Evolutionary conservation across 2,797 vertebrate species (phyloP), one percentile per base, ranked within the genome.

Genomic region (Coendou prehensilis): DNA sequence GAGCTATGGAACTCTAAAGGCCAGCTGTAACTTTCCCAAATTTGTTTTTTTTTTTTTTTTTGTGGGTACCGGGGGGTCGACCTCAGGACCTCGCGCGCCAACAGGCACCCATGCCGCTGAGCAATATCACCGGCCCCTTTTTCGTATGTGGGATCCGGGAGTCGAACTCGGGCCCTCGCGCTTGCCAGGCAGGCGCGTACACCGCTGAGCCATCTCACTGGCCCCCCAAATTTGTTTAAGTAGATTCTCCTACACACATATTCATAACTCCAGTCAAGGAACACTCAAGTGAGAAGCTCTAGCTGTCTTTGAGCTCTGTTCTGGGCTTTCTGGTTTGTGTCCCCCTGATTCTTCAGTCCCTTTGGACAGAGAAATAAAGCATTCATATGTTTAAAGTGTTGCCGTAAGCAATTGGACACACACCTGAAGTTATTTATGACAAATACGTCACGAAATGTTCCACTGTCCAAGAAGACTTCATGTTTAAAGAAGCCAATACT

Each of bases 361-460:
- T 50, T 76, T 76, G 63, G 23, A 59, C 33, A 9, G n/a, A 79
- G 17, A 90, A 81, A 94, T 71, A 90, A 85, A 94, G 41, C 10
- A 13, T 47, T 96, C 54, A 11, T 9, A 79, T 92, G 7, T 95
- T 75, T 61, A 86, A 96, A 86, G 71, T 33, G 5, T 37, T 94
- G 41, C 47, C 47, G 47, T n/a, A 52, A 91, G 73, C 71, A 52
- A 6, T 67, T 95, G 89, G 69, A 47, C 9, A 23, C 56, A 47
- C 9, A 23, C 56, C n/a, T 33, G 59, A 50, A 50, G 18, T 80
- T 86, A 88, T 92, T 96, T 97, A 91, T 89, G 56, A 87, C 57
- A 93, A 93, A 94, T 61, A 50, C 50, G 63, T 93, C 81, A 95
- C 33, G 78, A 76, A 95, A 90, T 52, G 9, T 78, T 96, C 78